phyloP scores from a whole-genome alignment of 2,113 vertebrate species.

The Myrmophylax atrothorax region DNA sequence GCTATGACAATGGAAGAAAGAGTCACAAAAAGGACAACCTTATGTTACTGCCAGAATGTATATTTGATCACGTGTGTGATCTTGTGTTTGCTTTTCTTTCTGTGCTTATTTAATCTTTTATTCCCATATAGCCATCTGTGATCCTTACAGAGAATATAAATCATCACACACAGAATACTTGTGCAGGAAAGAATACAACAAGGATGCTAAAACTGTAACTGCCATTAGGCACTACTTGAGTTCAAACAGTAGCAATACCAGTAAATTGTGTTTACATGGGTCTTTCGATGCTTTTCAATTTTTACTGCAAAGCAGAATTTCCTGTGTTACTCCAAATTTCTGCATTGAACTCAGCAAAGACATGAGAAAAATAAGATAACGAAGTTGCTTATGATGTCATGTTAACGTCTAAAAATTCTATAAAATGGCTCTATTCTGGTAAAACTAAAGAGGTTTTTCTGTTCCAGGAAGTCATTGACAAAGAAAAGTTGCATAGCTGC shows the following conservation, averaged over 20 bases:
- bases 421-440: background rate
- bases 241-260: background rate
- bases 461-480: background rate
- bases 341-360: background rate
- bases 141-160: background rate
- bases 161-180: background rate
- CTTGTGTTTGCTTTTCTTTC: background rate
- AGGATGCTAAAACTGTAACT: background rate
- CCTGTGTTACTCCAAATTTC: background rate
- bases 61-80: background rate
- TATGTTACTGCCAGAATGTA: background rate
- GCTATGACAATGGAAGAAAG: background rate
- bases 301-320: background rate
- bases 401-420: background rate
- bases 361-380: background rate
- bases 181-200: background rate
- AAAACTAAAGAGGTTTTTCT: background rate
- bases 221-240: background rate
- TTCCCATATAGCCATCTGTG: background rate
- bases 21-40: background rate
- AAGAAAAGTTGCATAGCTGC: background rate
- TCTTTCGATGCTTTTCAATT: background rate
- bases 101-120: background rate
- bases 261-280: background rate
- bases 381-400: background rate